Conservation (phyloP, 2,888 invertebrate genomes). For the Eupithecia exiguata region DNA sequence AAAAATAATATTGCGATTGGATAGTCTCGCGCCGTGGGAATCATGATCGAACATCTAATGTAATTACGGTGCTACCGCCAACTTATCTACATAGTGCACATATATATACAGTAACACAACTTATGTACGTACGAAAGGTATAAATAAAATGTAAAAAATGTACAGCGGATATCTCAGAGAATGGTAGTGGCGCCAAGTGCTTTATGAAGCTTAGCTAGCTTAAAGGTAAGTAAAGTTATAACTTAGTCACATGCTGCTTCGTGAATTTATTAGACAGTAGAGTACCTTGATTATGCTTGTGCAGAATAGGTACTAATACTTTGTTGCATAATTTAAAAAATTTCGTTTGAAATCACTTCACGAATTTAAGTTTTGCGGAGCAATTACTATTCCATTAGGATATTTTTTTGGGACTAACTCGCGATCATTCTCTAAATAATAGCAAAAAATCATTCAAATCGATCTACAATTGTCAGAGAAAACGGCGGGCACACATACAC, state of each 20-base stretch:
- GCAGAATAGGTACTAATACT: too few species aligned
- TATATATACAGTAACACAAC: neutral
- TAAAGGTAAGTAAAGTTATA: neutral
- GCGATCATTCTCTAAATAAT: too few species aligned
- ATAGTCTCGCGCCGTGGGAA: slow-evolving; percentile 34
- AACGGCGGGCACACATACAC: too few species aligned
- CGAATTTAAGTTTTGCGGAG: too few species aligned
- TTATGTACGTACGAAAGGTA: neutral
- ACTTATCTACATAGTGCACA: slow-evolving; percentile 40
- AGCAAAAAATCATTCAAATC: too few species aligned
- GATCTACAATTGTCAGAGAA: too few species aligned
- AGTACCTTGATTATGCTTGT: neutral
- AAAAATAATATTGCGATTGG: slow-evolving; percentile 41
- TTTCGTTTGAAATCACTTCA: too few species aligned
- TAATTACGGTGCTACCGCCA: slow-evolving; percentile 43
- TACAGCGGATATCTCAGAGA: neutral
- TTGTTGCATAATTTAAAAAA: too few species aligned
- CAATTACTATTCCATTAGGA: too few species aligned
- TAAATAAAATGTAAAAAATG: neutral
- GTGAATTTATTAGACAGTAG: neutral
- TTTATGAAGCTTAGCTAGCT: neutral
- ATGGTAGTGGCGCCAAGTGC: neutral
- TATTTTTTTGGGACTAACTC: too few species aligned
- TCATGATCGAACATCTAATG: slow-evolving; percentile 46
- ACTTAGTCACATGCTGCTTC: neutral